Conservation (phyloP, 2,113 vertebrate genomes). For the Rhizomys pruinosus region DNA sequence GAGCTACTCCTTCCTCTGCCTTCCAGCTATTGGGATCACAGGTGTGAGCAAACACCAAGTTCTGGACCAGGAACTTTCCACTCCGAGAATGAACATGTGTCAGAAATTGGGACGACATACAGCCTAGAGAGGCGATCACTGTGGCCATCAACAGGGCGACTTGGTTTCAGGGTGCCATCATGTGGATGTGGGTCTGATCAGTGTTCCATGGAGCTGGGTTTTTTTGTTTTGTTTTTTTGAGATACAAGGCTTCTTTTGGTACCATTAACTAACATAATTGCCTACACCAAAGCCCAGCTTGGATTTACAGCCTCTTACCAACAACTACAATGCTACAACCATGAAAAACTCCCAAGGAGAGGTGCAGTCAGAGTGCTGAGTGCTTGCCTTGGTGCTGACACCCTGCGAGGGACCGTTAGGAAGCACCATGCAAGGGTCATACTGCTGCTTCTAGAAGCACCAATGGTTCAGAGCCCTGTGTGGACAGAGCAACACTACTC, state of each 20-base stretch:
- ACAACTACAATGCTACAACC: accelerated
- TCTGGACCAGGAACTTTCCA: not conserved
- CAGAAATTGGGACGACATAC: not conserved
- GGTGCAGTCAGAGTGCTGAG: not conserved
- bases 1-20: not conserved
- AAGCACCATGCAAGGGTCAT: not conserved
- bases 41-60: no score
- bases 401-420: not conserved
- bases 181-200: accelerated
- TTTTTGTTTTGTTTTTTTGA: no score
- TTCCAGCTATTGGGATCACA: not conserved
- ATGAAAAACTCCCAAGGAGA: not conserved
- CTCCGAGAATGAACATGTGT: not conserved
- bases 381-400: not conserved
- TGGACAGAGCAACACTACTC: not conserved
- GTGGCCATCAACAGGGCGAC: accelerated
- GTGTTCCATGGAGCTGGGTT: not conserved
- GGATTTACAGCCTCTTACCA: not conserved
- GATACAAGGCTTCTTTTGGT: not conserved
- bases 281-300: accelerated
- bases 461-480: not conserved
- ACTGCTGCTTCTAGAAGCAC: not conserved
- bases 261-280: accelerated
- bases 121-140: not conserved
- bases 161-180: not conserved